Evolutionary conservation across 2,797 vertebrate species (phyloP), one percentile per base, ranked within the genome.

Genomic region (Todus mexicanus): DNA sequence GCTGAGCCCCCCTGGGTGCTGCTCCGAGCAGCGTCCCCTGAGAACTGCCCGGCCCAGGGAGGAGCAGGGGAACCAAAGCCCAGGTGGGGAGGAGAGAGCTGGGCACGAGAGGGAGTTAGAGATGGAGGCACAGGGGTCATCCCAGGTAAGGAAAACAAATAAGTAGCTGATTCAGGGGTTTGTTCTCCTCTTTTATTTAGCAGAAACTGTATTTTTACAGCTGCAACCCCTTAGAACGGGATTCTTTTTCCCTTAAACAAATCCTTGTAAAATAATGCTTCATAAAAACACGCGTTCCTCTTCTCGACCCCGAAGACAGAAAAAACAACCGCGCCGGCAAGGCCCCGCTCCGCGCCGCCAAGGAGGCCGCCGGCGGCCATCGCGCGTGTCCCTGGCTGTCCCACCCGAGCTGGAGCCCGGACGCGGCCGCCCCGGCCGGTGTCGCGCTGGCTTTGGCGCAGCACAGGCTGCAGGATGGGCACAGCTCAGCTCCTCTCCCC

Each of bases 171-270:
- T 93, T 97, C 97, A 97, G 95, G 84, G 81, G 84, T 93, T 94
- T 95, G 76, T n/a, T 88, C 76, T 90, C 72, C 64, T 87, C 89
- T 95, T 95, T 84, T 95, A 94, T 93, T 81, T 90, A 96, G 92
- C 88, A 94, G 95, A 94, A 94, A 61, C 72, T 11, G 79, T 98
- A 97, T 98, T 98, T 98, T 97, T 94, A 97, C 97, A 98, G 98
- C 97, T 98, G 97, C 95, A 96, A 96, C 89, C 94, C 95, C 91
- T 98, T 97, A 97, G 87, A 92, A 85, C 13, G 87, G 95, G 97
- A 97, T 97, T 97, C 88, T 61, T 96, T 93, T 84, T 89, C 96
- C 96, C 95, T 96, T 82, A 96, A 96, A 96, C 95, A 97, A 96
- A 97, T 95, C 97, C 95, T 96, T 78, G 70, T 97, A 96, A 97